Evolutionary conservation across 2,888 invertebrate species (phyloP).

Genomic region (Vannuccia rotundouncinata): DNA sequence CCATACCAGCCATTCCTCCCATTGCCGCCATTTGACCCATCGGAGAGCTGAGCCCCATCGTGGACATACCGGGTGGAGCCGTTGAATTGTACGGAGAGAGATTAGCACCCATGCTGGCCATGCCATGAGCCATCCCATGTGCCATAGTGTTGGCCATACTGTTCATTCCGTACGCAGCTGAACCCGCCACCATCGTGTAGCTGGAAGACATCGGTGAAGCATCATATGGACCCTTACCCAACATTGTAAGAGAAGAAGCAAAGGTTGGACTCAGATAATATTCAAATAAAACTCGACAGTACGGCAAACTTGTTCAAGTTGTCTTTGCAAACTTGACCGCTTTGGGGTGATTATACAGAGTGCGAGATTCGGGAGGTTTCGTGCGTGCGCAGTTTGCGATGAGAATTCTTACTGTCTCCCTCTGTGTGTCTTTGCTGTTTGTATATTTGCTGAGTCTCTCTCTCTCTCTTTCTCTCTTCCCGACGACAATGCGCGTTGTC

Average conservation of each 20-base stretch:
- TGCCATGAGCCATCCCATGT: constrained; percentile 8
- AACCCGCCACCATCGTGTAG: constrained; percentile 8
- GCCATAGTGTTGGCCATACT: constrained; percentile 18
- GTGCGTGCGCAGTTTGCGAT: constrained; percentile 4
- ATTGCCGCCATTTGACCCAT: constrained; percentile 24
- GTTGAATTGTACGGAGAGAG: neutral
- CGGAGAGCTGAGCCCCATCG: neutral
- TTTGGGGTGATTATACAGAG: neutral
- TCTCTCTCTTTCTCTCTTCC: constrained; percentile 8
- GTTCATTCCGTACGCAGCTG: neutral
- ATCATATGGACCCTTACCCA: constrained; percentile 36
- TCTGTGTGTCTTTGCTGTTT: constrained; percentile 23
- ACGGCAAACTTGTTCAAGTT: constrained; percentile 3
- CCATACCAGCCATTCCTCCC: neutral
- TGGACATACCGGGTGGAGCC: neutral
- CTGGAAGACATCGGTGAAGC: constrained; percentile 5
- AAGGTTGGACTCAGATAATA: neutral
- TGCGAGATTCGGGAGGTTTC: neutral
- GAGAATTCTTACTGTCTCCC: neutral
- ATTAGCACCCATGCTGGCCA: constrained; percentile 4
- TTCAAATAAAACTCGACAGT: constrained; percentile 16
- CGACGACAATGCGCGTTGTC: constrained; percentile 13
- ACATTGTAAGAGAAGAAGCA: neutral
- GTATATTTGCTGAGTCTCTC: neutral
- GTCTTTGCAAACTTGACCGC: constrained; percentile 16